Evolutionary conservation across 1,140 invertebrate genomes (phyloP).

Genomic region (Hypothenemus hampei): DNA sequence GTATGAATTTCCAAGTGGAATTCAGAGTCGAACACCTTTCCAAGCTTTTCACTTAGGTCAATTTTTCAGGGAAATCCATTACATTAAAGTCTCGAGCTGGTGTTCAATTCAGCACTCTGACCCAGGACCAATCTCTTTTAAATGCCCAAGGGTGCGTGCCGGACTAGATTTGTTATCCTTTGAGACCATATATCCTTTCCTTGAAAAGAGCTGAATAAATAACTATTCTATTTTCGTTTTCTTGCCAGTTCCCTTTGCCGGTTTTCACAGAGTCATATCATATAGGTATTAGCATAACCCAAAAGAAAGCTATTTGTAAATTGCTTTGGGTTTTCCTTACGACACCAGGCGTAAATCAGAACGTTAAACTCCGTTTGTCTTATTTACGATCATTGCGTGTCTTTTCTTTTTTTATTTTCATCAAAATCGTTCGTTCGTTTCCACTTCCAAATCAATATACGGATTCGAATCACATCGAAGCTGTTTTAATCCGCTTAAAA

Average conservation of each 20-base stretch:
- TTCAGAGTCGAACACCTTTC: neutral
- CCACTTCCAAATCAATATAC: slow-evolving; percentile 1
- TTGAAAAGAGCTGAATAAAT: slow-evolving; percentile 25
- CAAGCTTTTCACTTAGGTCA: slow-evolving; percentile 1
- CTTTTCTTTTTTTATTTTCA: no score
- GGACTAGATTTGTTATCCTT: slow-evolving; percentile 29
- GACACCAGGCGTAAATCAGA: slow-evolving; percentile 18
- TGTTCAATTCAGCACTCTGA: slow-evolving; percentile 23
- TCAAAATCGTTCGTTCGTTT: no score
- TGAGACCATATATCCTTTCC: slow-evolving; percentile 28
- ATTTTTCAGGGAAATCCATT: slow-evolving; percentile 13
- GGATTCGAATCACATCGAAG: neutral
- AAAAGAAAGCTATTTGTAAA: slow-evolving; percentile 29
- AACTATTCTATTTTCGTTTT: slow-evolving; percentile 30
- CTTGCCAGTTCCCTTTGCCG: slow-evolving; percentile 10
- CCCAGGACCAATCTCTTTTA: slow-evolving; percentile 28
- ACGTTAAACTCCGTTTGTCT: neutral
- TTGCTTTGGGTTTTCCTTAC: slow-evolving; percentile 21
- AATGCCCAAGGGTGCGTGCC: slow-evolving; percentile 28
- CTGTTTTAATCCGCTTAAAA: neutral
- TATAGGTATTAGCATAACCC: slow-evolving; percentile 28
- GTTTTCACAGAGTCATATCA: slow-evolving; percentile 21
- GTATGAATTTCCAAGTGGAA: slow-evolving; percentile 1
- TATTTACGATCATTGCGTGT: no score
- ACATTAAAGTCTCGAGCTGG: slow-evolving; percentile 17